A percentile compares a stretch with the other conserved stretches of the same genome.
Evolutionary conservation across 1,140 invertebrate species (phyloP).

Genomic region (Acromyrmex heyeri): DNA sequence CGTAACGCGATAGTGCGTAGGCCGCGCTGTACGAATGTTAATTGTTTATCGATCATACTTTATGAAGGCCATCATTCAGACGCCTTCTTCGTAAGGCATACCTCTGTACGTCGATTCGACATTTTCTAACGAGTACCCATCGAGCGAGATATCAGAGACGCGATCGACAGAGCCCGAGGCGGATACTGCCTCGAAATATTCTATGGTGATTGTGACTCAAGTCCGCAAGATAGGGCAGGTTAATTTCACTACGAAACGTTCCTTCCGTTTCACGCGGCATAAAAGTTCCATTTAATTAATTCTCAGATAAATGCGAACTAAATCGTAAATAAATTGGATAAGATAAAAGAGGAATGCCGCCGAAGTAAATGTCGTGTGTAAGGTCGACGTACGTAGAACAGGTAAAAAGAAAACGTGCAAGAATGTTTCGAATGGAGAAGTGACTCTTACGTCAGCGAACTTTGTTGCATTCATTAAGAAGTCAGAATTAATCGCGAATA

Average conservation of each 20-base stretch:
- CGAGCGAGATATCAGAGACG: slow-evolving; percentile 46
- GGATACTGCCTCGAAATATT: slow-evolving; percentile 59
- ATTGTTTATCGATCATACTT: slow-evolving; percentile 85
- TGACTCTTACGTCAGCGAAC: background rate
- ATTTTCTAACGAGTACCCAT: slow-evolving; percentile 79
- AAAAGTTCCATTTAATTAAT: slow-evolving; percentile 55
- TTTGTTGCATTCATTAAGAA: slow-evolving; percentile 26
- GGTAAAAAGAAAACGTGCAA: slow-evolving; percentile 8
- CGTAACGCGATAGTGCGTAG: slow-evolving; percentile 76
- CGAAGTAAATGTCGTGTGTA: background rate
- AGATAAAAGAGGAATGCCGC: background rate
- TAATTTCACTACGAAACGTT: slow-evolving; percentile 28
- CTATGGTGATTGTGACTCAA: slow-evolving; percentile 43
- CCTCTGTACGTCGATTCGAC: slow-evolving; percentile 77
- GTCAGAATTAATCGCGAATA: slow-evolving; percentile 34
- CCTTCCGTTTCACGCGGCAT: slow-evolving; percentile 23
- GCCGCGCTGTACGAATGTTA: slow-evolving; percentile 81
- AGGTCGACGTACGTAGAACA: background rate
- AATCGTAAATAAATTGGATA: slow-evolving; percentile 47
- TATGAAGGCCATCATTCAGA: slow-evolving; percentile 80
- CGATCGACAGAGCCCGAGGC: slow-evolving; percentile 61
- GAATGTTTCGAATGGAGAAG: background rate
- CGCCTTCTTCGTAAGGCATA: slow-evolving; percentile 63
- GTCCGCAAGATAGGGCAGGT: background rate
- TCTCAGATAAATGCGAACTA: slow-evolving; percentile 31